Evolutionary conservation across 2,113 vertebrate genomes (phyloP), one percentile per base, ranked within the genome.

Genomic region (Forbesichthys agassizii): DNA sequence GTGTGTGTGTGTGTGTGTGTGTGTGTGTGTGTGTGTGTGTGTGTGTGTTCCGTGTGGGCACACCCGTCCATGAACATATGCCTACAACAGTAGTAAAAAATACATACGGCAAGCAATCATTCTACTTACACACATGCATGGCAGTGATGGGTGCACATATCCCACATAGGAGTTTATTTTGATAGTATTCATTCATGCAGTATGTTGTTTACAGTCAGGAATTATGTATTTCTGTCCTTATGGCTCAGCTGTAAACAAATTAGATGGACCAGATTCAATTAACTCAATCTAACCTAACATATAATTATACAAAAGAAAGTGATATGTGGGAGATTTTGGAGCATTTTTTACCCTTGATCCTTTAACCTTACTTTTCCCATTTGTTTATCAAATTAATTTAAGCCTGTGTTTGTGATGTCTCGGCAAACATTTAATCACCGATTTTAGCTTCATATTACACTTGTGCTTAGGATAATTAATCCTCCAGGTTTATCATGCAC

Each of bases 361-460:
- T 61, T 83, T 78, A 55, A 82, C 84, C 83, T 81, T 67, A 64
- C 72, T 83, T 90, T 84, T 77, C 67, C 74, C 80, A 72, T 80
- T 89, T 88, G 85, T 91, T 91, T 88, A 87, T 88, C 83, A 85
- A 89, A 90, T 89, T 90, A 88, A 88, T 88, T 84, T 83, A 79
- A 88, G 75, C 84, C 81, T 63, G 70, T 75, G 73, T 81, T 77
- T 88, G 82, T 87, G 80, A 76, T 84, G 78, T 75, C 60, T 84
- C 48, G 64, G 70, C 75, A 88, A 75, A 88, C 82, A 90, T 74
- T 89, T 88, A 83, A 91, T 88, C 80, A 77, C 76, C 76, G 73
- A 83, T 86, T 84, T 89, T 88, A 87, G 79, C 89, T 80, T 86
- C 75, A 86, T 68, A 91, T 90, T 89, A 91, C 87, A 88, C 83